phyloP scores from a whole-genome alignment of 2,797 vertebrate species.

The Acomys russatus region DNA sequence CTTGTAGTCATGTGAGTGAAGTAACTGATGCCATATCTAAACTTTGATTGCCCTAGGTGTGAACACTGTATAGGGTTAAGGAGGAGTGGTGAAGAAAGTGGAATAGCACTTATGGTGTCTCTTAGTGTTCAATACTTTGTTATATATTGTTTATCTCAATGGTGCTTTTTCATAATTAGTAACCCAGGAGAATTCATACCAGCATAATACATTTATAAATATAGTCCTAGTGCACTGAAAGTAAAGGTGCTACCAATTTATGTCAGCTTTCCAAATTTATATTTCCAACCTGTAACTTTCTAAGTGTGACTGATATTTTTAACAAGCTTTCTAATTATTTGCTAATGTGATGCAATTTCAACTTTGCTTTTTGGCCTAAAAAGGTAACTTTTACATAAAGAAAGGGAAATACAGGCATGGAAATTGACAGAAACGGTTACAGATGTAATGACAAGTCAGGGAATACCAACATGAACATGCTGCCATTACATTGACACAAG shows the following conservation, averaged over 20 bases:
- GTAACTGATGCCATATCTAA: not conserved
- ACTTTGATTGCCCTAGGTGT: not conserved
- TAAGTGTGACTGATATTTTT: not conserved
- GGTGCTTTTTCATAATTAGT: not conserved
- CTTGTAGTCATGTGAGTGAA: not conserved
- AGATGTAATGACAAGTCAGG: not conserved
- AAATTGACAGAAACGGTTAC: not conserved
- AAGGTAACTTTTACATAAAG: not conserved
- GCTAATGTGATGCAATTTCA: not conserved
- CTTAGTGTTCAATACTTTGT: not conserved
- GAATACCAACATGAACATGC: not conserved
- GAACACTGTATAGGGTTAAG: not conserved
- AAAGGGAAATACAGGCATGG: not conserved
- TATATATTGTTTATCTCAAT: constrained; percentile 13
- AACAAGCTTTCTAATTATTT: not conserved
- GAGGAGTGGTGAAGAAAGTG: not conserved
- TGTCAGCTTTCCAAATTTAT: not conserved
- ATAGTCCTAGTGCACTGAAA: not conserved
- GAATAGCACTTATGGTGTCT: not conserved
- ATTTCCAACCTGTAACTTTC: not conserved
- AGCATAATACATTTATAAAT: not conserved
- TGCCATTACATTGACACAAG: not conserved
- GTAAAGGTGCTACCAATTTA: not conserved
- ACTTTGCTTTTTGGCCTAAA: not conserved
- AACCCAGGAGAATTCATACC: not conserved